Percentiles rank a stretch among this genome's conserved stretches.
Conservation (phyloP, 2,888 invertebrate species). For the Cryptophagus acutangulus region DNA sequence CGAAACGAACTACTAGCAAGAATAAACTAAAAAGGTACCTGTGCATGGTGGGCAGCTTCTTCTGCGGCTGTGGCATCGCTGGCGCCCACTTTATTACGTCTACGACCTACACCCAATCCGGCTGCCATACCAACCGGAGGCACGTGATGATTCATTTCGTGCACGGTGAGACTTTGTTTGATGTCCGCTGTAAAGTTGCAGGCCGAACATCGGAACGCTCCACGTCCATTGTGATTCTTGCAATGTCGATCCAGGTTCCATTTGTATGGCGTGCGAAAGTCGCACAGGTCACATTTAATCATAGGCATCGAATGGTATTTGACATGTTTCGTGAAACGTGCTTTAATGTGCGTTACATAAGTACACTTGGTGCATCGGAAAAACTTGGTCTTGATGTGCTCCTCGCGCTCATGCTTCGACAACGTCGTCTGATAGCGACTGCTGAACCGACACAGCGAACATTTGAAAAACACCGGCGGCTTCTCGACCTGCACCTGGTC, state of each 20-base stretch:
- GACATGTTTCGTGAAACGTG: conserved; percentile 86
- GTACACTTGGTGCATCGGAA: conserved; percentile 86
- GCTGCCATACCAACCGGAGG: conserved; percentile 69
- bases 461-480: conserved; percentile 45
- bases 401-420: conserved; percentile 65
- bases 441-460: conserved; percentile 66
- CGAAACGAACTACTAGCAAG: too few species aligned
- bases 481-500: conserved; percentile 32
- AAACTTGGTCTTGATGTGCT: conserved; percentile 71
- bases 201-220: conserved; percentile 76
- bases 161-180: conserved; percentile 85
- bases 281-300: conserved; percentile 90
- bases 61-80: conserved; percentile 56
- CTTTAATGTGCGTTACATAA: conserved; percentile 86
- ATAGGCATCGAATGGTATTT: conserved; percentile 92
- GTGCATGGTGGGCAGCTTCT: conserved; percentile 34
- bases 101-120: conserved; percentile 53
- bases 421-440: conserved; percentile 61
- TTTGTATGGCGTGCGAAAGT: conserved; percentile 86
- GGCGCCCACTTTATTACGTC: conserved; percentile 71
- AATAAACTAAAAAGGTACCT: too few species aligned
- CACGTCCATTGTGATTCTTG: conserved; percentile 83
- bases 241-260: conserved; percentile 93
- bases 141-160: conserved; percentile 86
- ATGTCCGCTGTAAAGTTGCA: conserved; percentile 90